phyloP scores from a whole-genome alignment of 2,797 vertebrate species.

The Myotis vivesi region DNA sequence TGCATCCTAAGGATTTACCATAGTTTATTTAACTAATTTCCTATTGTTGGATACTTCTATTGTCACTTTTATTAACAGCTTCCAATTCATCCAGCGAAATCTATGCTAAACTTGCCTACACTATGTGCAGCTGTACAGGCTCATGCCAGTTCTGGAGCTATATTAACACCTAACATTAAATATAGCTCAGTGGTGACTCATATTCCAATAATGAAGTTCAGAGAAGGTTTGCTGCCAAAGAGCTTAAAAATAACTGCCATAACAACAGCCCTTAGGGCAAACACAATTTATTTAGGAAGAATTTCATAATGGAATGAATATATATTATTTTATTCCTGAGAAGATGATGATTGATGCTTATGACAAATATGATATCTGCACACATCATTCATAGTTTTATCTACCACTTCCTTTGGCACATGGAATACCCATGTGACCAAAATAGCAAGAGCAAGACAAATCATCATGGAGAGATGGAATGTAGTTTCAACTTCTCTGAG shows the following conservation, averaged over 20 bases:
- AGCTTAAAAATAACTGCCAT: constrained; percentile 32
- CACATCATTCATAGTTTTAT: constrained; percentile 70
- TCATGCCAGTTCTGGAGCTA: neutral
- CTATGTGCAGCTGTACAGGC: neutral
- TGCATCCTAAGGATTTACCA: neutral
- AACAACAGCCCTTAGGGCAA: neutral
- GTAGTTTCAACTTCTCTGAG: constrained; percentile 51
- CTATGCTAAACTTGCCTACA: neutral
- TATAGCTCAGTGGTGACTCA: neutral
- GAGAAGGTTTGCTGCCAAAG: neutral
- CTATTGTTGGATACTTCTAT: neutral
- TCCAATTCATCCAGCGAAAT: neutral
- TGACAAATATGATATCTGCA: constrained; percentile 58
- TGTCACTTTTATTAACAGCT: neutral
- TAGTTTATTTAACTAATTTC: neutral
- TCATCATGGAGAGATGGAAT: neutral
- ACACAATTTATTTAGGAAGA: constrained; percentile 65
- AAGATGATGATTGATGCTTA: constrained; percentile 70
- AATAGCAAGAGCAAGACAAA: constrained; percentile 43
- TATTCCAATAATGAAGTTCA: neutral
- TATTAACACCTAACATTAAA: neutral
- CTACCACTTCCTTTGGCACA: constrained; percentile 70
- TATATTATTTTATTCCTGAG: constrained; percentile 9
- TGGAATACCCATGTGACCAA: neutral
- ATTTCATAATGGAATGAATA: constrained; percentile 64